Evolutionary conservation across 1,140 invertebrate genomes (phyloP), one percentile per base, ranked within the genome.

Genomic region (Laupala kohalensis): DNA sequence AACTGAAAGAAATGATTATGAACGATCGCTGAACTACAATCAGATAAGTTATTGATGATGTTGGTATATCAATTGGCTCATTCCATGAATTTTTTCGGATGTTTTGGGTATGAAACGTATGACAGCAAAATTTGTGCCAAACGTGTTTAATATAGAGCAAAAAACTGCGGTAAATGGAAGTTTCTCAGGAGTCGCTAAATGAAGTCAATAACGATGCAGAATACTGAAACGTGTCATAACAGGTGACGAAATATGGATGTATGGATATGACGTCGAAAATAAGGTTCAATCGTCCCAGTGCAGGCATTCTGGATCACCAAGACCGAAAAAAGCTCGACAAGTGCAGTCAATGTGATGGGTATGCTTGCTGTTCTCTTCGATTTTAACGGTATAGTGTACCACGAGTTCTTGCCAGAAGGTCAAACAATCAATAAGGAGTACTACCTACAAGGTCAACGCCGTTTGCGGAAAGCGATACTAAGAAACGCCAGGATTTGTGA

Each of bases 1-100:
- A 70, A 62, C 72, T 73, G 68, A 72, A 75, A 62, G 64, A 74
- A 74, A 75, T 76, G 29, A 73, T 76, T 73, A 67, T 75, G 70
- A 69, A 75, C 19, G 73, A 77, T 77, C 69, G 74, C 71, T 72
- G 70, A 74, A 74, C 74, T 64, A 76, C 67, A 37, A 72, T 76
- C 53, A 75, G 71, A 71, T 71, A 74, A 73, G 73, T 76, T 64
- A 69, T 71, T 73, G 69, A 75, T 6, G 70, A 75, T 73, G 69
- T 75, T 72, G 29, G 69, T 15, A 66, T 66, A 66, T 25, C 64
- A 66, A 66, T 66, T 66, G 64, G 64, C 25, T 24, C 25, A 66
- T 66, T 5, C 19, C 64, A 66, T 66, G 64, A 66, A 66, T 66
- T 19, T 66, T 66, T 66, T 26, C 64, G 23, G 64, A 26, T 66